Conservation (phyloP, 35 echinoderm and acorn worm genomes). For the Eucidaris tribuloides region DNA sequence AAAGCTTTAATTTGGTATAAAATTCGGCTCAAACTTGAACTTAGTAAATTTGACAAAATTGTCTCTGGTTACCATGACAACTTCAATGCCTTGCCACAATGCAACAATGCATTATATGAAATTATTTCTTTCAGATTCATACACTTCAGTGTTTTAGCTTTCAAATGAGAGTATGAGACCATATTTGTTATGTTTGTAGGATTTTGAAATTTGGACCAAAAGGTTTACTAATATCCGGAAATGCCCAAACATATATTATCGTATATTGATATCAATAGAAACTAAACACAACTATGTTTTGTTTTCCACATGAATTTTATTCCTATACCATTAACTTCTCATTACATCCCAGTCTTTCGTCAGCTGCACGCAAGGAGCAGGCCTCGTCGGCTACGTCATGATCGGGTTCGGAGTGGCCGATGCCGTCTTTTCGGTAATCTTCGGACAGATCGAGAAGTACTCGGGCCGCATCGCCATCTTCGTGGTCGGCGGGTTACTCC, state of each 20-base stretch:
- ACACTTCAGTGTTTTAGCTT: too few species aligned
- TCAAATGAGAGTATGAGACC: too few species aligned
- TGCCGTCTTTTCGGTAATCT: constrained; percentile 19
- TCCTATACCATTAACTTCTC: background rate
- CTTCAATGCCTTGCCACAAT: too few species aligned
- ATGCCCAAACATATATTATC: background rate
- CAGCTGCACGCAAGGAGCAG: constrained; percentile 43
- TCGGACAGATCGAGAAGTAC: constrained; percentile 42
- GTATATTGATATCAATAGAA: background rate
- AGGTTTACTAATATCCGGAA: too few species aligned
- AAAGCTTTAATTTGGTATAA: too few species aligned
- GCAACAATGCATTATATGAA: too few species aligned
- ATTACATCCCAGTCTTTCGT: constrained; percentile 45
- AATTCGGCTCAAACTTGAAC: too few species aligned
- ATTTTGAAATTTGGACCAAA: too few species aligned
- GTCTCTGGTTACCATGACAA: too few species aligned
- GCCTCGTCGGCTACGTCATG: constrained; percentile 43
- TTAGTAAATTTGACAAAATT: too few species aligned
- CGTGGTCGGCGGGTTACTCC: constrained; percentile 1
- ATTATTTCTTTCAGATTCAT: too few species aligned
- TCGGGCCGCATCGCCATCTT: constrained; percentile 40
- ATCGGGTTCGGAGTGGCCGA: constrained; percentile 39
- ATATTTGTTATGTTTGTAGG: too few species aligned
- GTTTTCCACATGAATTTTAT: background rate
- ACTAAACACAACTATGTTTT: background rate